Base-by-base conservation (phyloP, 2,113 vertebrate species). In the Hucho hucho region DNA sequence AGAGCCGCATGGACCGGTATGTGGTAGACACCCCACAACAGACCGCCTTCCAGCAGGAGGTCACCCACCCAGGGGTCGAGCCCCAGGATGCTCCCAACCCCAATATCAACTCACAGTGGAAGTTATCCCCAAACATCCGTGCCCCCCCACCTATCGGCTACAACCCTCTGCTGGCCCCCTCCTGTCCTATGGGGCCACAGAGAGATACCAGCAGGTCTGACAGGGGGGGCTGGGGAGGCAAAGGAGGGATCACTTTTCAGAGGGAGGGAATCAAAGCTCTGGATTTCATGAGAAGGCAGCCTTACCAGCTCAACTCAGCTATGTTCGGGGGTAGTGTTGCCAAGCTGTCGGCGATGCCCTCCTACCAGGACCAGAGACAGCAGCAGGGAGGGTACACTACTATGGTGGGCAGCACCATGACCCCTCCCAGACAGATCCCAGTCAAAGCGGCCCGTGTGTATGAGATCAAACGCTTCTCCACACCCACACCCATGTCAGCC, bases 61-160 rank as follows among this genome's bases (percentile, higher is more conserved):
- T 93, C 24, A 11, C 1, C 6, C 58, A 84, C n/a, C 77, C 78
- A 0, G 73, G 89, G n/a, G 88, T 85, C 80, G 37, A 53, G 64
- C 13, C 37, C 9, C 87, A 87, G 73, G 88, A 88, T 0, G 95
- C 94, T 61, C 88, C 92, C 28, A 95, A 93, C 49, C 90, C 94
- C 71, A 12, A 43, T 43, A 75, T 92, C 58, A 89, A 93, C 1
- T 87, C 95, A 53, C 95, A 95, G n/a, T 99, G 96, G 96, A 99
- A 99, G 89, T 99, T 98, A 26, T 98, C 98, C 63, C 93, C 97
- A 37, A 99, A 98, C 78, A 96, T 99, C 72, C 95, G 97, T 22
- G 98, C 98, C 73, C 98, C 98, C 4, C 98, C 98, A 79, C 98
- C 98, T 5, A 98, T 99, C 82, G 96, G 96, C 76, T 99, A 99